phyloP scores from a whole-genome alignment of 2,113 vertebrate genomes.

The Psophia crepitans region DNA sequence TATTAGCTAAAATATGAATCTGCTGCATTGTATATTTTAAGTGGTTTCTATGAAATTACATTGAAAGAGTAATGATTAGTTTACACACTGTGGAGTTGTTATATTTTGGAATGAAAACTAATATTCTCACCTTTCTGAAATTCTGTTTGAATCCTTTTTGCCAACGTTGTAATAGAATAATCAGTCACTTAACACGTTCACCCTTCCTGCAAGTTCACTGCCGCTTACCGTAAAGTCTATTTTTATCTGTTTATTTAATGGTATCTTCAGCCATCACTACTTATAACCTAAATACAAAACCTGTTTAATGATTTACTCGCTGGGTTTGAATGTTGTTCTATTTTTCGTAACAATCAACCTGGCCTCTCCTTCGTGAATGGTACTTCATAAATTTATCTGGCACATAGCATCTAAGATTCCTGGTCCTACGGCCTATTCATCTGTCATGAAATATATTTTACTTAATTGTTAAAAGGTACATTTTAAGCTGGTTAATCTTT shows the following conservation, averaged over 20 bases:
- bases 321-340: slow-evolving; percentile 42
- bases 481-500: slow-evolving; percentile 76
- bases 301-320: slow-evolving; percentile 22
- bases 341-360: slow-evolving; percentile 50
- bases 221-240: neutral
- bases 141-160: slow-evolving; percentile 11
- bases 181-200: neutral
- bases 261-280: slow-evolving; percentile 32
- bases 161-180: neutral
- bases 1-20: slow-evolving; percentile 24
- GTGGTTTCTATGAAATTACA: slow-evolving; percentile 72
- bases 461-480: slow-evolving; percentile 77
- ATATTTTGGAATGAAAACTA: slow-evolving; percentile 52
- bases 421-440: slow-evolving; percentile 55
- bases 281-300: slow-evolving; percentile 23
- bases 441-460: slow-evolving; percentile 72
- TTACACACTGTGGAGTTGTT: slow-evolving; percentile 65
- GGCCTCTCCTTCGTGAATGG: slow-evolving; percentile 53
- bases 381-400: slow-evolving; percentile 64
- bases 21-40: slow-evolving; percentile 58
- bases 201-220: slow-evolving; percentile 33
- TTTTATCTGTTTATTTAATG: slow-evolving; percentile 46
- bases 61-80: slow-evolving; percentile 64
- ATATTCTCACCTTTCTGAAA: slow-evolving; percentile 21
- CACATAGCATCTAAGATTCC: slow-evolving; percentile 57